Conservation (phyloP, 2,113 vertebrate species). For the Amphiprion ocellaris region DNA sequence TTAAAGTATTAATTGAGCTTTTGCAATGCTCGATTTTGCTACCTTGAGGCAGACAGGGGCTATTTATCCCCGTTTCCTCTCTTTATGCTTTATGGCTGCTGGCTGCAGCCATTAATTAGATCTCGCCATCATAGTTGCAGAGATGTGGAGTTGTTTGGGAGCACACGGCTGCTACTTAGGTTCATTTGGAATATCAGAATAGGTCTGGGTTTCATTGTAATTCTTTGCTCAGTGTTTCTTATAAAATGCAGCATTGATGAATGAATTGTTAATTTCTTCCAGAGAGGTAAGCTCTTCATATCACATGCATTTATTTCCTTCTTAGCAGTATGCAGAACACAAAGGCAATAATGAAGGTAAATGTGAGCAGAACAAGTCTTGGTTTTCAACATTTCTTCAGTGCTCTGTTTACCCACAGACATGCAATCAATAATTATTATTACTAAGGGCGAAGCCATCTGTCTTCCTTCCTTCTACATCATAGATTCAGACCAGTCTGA, state of each 20-base stretch:
- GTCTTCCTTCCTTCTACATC: neutral
- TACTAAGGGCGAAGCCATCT: neutral
- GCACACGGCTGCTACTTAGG: neutral
- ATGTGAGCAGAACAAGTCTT: neutral
- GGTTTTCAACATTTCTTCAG: neutral
- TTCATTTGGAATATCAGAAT: too few relatives aligned
- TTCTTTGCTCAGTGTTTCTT: too few relatives aligned
- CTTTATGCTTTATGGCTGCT: neutral
- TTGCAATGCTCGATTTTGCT: neutral
- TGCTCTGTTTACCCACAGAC: neutral
- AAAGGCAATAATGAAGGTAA: neutral
- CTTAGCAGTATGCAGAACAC: neutral
- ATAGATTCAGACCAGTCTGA: constrained; percentile 36
- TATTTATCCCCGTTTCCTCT: neutral
- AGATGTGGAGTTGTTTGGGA: neutral
- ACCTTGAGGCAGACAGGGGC: neutral
- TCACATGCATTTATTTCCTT: too few relatives aligned
- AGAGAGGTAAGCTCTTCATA: too few relatives aligned
- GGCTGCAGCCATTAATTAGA: neutral
- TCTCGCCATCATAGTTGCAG: neutral
- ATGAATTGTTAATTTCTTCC: too few relatives aligned
- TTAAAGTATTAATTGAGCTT: neutral
- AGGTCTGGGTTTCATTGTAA: too few relatives aligned
- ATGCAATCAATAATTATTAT: constrained; percentile 9
- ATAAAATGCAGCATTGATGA: too few relatives aligned